Base-by-base conservation (phyloP, 1,140 invertebrate species). In the Olivierus martensii region DNA sequence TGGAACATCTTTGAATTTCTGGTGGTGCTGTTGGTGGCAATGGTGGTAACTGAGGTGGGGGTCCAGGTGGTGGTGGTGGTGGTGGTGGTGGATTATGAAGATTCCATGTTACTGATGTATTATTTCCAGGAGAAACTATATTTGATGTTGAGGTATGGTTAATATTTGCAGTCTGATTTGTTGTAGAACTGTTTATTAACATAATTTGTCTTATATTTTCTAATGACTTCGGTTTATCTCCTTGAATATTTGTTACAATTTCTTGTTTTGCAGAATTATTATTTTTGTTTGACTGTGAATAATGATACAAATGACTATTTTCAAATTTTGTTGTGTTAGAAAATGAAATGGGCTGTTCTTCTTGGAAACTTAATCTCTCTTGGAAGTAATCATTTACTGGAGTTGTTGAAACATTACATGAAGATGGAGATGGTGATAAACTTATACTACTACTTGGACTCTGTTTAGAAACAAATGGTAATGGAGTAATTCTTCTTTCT, bases 401-500 rank as follows among this genome's bases (percentile, higher is more conserved):
- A 36, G 46, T 39, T 19, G 50, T 48, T 21, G 50, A 52, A 12
- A 45, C 46, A 28, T 53, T 50, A 10, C 36, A 44, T 46, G 56
- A 43, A 14, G 47, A 50, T 12, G 44, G 21, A 4, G 43, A 53
- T 38, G 47, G 53, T 36, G 43, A 38, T 42, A 42, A 41, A 19
- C 56, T 57, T 14, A 53, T 49, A 38, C 56, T 57, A 51, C 56
- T 57, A 12, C 53, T 53, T 6, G 56, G 56, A 21, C 56, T 57
- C 21, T 57, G 47, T 22, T 47, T 47, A 10, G 46, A 51, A 6
- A 9, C 9, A 52, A 50, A 57, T 22, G 52, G 47, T 9, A 51
- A 53, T 22, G 45, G 38, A 19, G 43, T 21, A 18, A 55, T 49
- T 41, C 52, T 55, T 45, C 57, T 54, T 19, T 59, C 58, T 15